Percentiles rank a stretch among this genome's conserved stretches.
Evolutionary conservation across 2,888 invertebrate species (phyloP).

Genomic region (Abrostola triplasia): DNA sequence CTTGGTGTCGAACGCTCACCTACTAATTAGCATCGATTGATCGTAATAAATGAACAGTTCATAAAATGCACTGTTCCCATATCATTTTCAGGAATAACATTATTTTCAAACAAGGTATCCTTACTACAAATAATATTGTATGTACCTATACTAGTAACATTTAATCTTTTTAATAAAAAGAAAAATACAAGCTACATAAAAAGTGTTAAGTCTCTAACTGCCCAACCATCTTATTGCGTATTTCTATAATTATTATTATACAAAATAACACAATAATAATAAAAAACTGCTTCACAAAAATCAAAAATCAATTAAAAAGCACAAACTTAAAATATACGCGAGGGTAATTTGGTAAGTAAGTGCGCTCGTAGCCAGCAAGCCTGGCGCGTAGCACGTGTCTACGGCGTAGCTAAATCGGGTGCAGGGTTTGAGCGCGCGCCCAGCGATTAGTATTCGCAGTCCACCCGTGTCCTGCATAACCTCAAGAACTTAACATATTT

Average conservation of each 20-base stretch:
- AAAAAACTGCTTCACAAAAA: neutral
- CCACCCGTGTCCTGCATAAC: slow-evolving; percentile 73
- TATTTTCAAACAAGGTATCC: neutral
- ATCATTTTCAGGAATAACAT: slow-evolving; percentile 1
- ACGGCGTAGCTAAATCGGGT: slow-evolving; percentile 71
- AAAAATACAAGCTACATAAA: neutral
- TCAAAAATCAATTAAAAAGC: slow-evolving; percentile 12
- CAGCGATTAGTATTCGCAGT: slow-evolving; percentile 77
- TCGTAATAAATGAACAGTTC: slow-evolving; percentile 58
- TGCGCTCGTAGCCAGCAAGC: slow-evolving; percentile 59
- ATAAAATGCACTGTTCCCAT: slow-evolving; percentile 25
- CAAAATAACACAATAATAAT: neutral
- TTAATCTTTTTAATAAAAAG: neutral
- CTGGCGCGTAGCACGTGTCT: slow-evolving; percentile 78
- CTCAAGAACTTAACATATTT: slow-evolving; percentile 82
- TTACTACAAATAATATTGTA: neutral
- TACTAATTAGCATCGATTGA: slow-evolving; percentile 86
- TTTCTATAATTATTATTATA: no score
- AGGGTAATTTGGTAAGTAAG: slow-evolving; percentile 33
- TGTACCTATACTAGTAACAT: neutral
- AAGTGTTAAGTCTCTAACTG: neutral
- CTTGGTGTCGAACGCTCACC: slow-evolving; percentile 85
- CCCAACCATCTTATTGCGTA: no score
- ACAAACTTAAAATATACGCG: slow-evolving; percentile 31
- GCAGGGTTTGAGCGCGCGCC: slow-evolving; percentile 54